Conservation (phyloP, 1,140 invertebrate species). For the Pseudomyrmex concolor region DNA sequence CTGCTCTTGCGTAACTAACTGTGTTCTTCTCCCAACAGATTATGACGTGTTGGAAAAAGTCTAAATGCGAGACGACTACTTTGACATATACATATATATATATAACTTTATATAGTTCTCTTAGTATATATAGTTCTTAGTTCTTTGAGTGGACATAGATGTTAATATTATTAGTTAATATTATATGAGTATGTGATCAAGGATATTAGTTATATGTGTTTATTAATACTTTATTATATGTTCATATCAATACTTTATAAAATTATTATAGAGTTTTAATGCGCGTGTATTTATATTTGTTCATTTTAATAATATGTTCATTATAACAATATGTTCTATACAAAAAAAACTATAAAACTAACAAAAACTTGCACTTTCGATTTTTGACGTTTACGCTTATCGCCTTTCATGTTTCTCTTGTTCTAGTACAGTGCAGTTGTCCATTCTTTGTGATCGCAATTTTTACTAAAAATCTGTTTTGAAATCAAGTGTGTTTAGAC, state of each 20-base stretch:
- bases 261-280: no score
- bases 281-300: constrained; percentile 71
- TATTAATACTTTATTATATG: no score
- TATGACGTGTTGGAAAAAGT: constrained; percentile 79
- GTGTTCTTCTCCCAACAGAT: constrained; percentile 81
- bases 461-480: no score
- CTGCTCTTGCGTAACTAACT: constrained; percentile 68
- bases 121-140: constrained; percentile 63
- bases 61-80: constrained; percentile 73
- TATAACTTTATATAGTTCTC: constrained; percentile 53
- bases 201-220: background rate
- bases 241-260: no score
- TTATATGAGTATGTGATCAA: background rate
- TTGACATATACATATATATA: constrained; percentile 71
- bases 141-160: constrained; percentile 55
- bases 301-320: constrained; percentile 42
- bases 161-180: constrained; percentile 23
- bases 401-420: no score
- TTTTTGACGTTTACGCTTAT: no score
- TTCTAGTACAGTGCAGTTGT: no score
- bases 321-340: constrained; percentile 14
- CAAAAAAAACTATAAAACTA: no score
- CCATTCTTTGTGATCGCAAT: no score
- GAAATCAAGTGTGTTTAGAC: no score
- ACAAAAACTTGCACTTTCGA: no score